Evolutionary conservation across 2,888 invertebrate genomes (phyloP).

Genomic region (Beris morrisii): DNA sequence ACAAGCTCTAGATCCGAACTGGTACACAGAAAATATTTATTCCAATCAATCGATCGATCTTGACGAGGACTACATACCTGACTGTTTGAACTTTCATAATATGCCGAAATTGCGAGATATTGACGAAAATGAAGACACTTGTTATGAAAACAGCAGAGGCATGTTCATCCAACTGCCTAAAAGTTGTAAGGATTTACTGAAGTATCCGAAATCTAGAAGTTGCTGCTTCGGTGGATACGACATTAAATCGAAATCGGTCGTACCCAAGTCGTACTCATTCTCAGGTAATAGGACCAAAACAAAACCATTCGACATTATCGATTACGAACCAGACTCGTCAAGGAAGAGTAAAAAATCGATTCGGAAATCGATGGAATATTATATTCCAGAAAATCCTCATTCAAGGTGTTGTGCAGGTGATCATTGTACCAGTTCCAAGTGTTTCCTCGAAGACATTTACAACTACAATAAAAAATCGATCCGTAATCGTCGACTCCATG

Average conservation of each 20-base stretch:
- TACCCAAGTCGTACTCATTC: constrained; percentile 56
- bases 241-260: constrained; percentile 39
- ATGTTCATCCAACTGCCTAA: constrained; percentile 49
- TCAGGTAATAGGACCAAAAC: constrained; percentile 49
- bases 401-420: constrained; percentile 50
- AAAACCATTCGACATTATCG: constrained; percentile 55
- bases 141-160: constrained; percentile 44
- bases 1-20: constrained; percentile 53
- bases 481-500: constrained; percentile 12
- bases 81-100: constrained; percentile 45
- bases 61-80: constrained; percentile 53
- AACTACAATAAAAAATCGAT: constrained; percentile 43
- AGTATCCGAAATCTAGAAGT: constrained; percentile 55
- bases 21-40: constrained; percentile 57
- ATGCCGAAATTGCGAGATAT: constrained; percentile 51
- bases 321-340: constrained; percentile 50
- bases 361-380: constrained; percentile 48
- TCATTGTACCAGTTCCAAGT: constrained; percentile 53
- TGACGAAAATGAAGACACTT: constrained; percentile 46
- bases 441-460: constrained; percentile 53
- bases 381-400: constrained; percentile 46
- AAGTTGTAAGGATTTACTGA: constrained; percentile 53
- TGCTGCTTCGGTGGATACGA: constrained; percentile 54
- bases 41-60: constrained; percentile 55
- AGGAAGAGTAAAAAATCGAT: constrained; percentile 51